Evolutionary conservation across 2,113 vertebrate genomes (phyloP).

Genomic region (Gallinago media): DNA sequence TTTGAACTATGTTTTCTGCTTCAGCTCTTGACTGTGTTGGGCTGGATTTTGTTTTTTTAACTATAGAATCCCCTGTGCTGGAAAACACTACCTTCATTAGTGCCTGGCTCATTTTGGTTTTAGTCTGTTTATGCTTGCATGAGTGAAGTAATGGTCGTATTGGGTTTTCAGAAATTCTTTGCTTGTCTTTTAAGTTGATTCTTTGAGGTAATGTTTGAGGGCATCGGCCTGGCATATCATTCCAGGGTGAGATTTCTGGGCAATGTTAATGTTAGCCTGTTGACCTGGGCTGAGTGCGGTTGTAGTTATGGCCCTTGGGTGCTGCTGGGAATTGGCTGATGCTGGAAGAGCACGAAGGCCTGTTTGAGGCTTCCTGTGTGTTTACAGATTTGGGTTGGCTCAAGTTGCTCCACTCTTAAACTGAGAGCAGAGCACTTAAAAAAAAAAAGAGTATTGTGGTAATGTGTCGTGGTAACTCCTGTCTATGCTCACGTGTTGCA

Average conservation of each 20-base stretch:
- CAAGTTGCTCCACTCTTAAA: neutral
- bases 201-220: neutral
- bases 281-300: neutral
- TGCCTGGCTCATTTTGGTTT: neutral
- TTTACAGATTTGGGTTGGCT: neutral
- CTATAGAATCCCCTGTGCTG: neutral
- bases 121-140: neutral
- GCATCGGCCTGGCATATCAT: accelerated
- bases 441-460: neutral
- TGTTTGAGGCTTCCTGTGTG: neutral
- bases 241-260: neutral
- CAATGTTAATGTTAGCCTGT: neutral
- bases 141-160: neutral
- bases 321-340: neutral
- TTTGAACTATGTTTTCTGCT: neutral
- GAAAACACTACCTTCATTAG: neutral
- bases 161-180: neutral
- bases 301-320: neutral
- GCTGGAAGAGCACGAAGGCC: neutral
- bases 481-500: neutral
- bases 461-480: neutral
- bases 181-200: neutral
- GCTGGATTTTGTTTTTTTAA: neutral
- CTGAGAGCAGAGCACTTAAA: neutral
- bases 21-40: accelerated